Base-by-base conservation (phyloP, 2,797 vertebrate species). In the Sebastes dallii region DNA sequence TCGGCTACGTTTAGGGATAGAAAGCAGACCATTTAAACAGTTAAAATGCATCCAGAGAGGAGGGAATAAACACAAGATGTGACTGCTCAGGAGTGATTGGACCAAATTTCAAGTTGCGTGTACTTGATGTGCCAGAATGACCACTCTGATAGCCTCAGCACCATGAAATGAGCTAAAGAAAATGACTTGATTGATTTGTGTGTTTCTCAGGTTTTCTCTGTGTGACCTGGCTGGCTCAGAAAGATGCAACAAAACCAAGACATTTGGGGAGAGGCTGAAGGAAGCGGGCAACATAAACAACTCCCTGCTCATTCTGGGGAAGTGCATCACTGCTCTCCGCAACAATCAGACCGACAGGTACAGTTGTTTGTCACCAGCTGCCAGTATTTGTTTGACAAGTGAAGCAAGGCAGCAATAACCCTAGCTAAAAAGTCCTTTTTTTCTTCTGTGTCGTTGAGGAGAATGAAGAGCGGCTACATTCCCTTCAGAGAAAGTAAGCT, bases 251-350 rank as follows among this genome's bases (percentile, higher is more conserved):
- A 98, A 97, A 93, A 96, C 97, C 2, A 96, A 97, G 54, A 97
- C 97, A 0, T 96, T 97, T 66, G 97, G 97, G 25, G 96, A 98
- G 24, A 91, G 97, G 70, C 93, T 99, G 20, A 98, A 97, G 88
- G 98, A 99, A 91, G 97, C 97, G 0, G 97, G 96, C 13, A 98
- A 97, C 89, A 98, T 99, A 22, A 99, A 98, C 90, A 97, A 95
- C 84, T 98, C 97, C 5, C 95, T 98, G 81, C 96, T 98, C 74
- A 98, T 97, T 74, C 94, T 99, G 87, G 98, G 97, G 59, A 99
- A 98, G 83, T 98, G 97, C 82, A 97, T 99, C 86, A 95, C 93
- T 22, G 97, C 96, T 1, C 75, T 98, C 6, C 96, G 97, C 30
- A 96, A 96, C 93, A 96, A 94, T 84, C 96, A 97, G 88, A 93